Conservation (phyloP, 1,140 invertebrate genomes). For the Scaptodrosophila lebanonensis region DNA sequence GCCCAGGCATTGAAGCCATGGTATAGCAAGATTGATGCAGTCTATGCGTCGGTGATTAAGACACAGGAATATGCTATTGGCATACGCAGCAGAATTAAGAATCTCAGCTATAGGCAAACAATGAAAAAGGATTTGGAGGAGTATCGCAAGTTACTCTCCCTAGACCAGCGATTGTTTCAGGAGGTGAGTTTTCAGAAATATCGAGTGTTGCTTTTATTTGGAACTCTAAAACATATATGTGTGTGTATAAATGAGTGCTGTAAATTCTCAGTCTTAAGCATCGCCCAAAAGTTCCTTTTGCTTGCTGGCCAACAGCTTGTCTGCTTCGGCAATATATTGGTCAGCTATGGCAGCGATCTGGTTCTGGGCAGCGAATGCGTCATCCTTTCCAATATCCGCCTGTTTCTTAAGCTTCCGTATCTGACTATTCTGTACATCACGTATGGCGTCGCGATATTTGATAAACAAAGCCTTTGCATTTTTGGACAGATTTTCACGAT, state of each 20-base stretch:
- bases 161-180: slow-evolving; percentile 46
- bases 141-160: slow-evolving; percentile 43
- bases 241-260: no score
- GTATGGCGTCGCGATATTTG: slow-evolving; percentile 88
- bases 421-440: slow-evolving; percentile 86
- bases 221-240: no score
- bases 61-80: slow-evolving; percentile 49
- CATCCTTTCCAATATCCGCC: slow-evolving; percentile 83
- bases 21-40: slow-evolving; percentile 61
- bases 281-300: slow-evolving; percentile 84
- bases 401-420: slow-evolving; percentile 84
- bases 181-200: slow-evolving; percentile 45
- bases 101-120: slow-evolving; percentile 52
- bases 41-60: slow-evolving; percentile 49
- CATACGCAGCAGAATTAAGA: slow-evolving; percentile 62
- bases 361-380: slow-evolving; percentile 81
- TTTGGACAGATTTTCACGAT: slow-evolving; percentile 91
- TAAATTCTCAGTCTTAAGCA: slow-evolving; percentile 12
- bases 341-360: slow-evolving; percentile 84
- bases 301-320: slow-evolving; percentile 83
- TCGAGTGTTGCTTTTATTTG: no score
- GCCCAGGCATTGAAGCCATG: slow-evolving; percentile 57
- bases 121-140: slow-evolving; percentile 64
- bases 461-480: slow-evolving; percentile 90
- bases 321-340: slow-evolving; percentile 82